Evolutionary conservation across 2,888 invertebrate species (phyloP), one percentile per base, ranked within the genome.

Genomic region (Netelia fuscicornis): DNA sequence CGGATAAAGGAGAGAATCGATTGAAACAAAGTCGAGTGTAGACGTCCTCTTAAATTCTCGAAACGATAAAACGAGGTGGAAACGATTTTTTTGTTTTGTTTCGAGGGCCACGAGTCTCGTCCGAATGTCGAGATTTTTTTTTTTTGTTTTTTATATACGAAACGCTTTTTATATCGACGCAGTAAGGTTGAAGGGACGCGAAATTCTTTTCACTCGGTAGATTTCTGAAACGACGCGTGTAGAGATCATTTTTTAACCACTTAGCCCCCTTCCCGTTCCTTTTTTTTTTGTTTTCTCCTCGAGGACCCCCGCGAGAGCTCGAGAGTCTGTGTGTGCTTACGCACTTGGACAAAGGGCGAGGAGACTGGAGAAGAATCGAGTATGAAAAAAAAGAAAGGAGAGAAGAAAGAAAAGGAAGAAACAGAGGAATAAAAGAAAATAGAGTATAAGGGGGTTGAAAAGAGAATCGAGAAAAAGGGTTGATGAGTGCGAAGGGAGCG

Each of bases 341-440:
- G 75, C 77, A 80, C 77, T 86, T 76, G 87, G 85, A 86, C 87
- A 87, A 90, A 89, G 87, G 17, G 42, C 64, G 81, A 60, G 72
- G 52, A 67, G 74, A 83, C 60, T 52, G 70, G 17, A 17, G 74
- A 70, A 68, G 70, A 83, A 83, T 72, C 67, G 76, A 75, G 70
- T 60, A 68, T 80, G 65, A 71, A 74, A 30, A 71, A 37, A 13
- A 78, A 84, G 70, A 77, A 67, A 52, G 30, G 5, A 30, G 30
- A 5, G 30, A 30, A 30, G 30, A 30, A 30, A 68, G 71, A 23
- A 71, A 67, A 13, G 48, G 11, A 78, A 84, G 71, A 77, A 70
- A 52, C 58, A 58, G 65, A 13, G 9, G 48, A 72, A 80, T 48
- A 62, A 65, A 79, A 85, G 60, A 72, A 68, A 68, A 77, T 81